Evolutionary conservation across 2,888 invertebrate genomes (phyloP).

Genomic region (Dendrolimus pini): DNA sequence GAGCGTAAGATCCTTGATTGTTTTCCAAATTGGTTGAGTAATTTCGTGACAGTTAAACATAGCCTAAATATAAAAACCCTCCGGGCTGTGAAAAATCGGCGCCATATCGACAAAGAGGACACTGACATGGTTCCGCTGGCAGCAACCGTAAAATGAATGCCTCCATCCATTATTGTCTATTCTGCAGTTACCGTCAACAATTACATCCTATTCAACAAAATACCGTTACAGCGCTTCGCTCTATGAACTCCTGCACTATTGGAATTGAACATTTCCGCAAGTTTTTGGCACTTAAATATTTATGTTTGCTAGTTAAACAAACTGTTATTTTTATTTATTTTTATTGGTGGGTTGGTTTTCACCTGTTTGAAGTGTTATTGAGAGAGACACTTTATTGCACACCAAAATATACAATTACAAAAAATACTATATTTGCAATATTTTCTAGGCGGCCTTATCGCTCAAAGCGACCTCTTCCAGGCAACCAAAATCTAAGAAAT

Average conservation of each 20-base stretch:
- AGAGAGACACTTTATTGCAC: too few species aligned
- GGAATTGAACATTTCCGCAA: background rate
- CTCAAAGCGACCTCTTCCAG: too few species aligned
- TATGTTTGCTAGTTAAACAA: background rate
- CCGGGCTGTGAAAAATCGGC: conserved; percentile 7
- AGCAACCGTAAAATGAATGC: conserved; percentile 60
- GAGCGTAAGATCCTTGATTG: too few species aligned
- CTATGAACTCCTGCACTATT: conserved; percentile 1
- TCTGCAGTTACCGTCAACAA: conserved; percentile 50
- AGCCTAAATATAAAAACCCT: too few species aligned
- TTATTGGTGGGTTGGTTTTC: too few species aligned
- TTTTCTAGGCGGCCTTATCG: too few species aligned
- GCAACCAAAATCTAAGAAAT: too few species aligned
- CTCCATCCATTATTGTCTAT: conserved; percentile 43
- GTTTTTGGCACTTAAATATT: background rate
- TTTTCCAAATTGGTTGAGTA: too few species aligned
- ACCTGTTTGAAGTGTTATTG: too few species aligned
- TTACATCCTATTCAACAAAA: conserved; percentile 30
- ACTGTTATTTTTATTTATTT: background rate
- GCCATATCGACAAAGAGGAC: conserved; percentile 31
- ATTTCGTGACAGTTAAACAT: too few species aligned
- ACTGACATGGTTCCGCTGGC: conserved; percentile 56
- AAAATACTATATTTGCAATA: too few species aligned
- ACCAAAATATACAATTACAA: too few species aligned
- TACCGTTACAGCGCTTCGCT: conserved; percentile 32